Conservation (phyloP, 92 coral and sea anemone species). For the Siderastrea siderea region DNA sequence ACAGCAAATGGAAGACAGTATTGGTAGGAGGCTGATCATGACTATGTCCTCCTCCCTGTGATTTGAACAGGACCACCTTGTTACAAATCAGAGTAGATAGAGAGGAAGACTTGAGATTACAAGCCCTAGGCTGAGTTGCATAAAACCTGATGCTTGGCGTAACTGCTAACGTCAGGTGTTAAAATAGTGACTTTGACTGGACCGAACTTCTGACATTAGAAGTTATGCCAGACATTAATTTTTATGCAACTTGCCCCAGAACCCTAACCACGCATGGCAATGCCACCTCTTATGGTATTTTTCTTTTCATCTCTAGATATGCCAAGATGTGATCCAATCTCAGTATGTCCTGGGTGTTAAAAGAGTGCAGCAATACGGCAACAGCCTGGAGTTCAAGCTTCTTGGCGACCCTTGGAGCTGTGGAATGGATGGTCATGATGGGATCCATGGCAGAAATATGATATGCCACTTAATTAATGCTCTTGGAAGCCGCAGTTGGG, state of each 20-base stretch:
- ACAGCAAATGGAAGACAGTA: no score
- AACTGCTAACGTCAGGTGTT: no score
- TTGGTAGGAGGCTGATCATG: no score
- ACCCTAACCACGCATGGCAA: background rate
- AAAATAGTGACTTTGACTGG: no score
- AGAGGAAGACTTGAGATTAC: no score
- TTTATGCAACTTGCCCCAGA: background rate
- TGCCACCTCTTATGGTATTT: background rate
- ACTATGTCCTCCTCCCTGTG: no score
- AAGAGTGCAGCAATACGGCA: slow-evolving; percentile 44
- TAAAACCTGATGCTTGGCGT: no score
- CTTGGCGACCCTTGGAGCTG: slow-evolving; percentile 57
- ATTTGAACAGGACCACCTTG: no score
- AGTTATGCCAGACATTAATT: no score
- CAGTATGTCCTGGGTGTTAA: slow-evolving; percentile 50
- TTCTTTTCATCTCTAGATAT: slow-evolving; percentile 21
- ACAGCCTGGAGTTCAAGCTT: slow-evolving; percentile 54
- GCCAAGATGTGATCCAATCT: slow-evolving; percentile 35
- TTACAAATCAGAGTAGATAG: no score
- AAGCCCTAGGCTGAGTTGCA: no score
- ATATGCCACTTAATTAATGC: slow-evolving; percentile 57
- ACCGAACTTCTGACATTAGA: no score
- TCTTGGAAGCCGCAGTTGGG: slow-evolving; percentile 53
- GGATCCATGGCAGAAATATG: slow-evolving; percentile 62
- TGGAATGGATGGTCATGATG: slow-evolving; percentile 62